Percentiles rank a stretch among this genome's conserved stretches.
Evolutionary conservation across 1,140 invertebrate genomes (phyloP).

Genomic region (Probaryconus sp.): DNA sequence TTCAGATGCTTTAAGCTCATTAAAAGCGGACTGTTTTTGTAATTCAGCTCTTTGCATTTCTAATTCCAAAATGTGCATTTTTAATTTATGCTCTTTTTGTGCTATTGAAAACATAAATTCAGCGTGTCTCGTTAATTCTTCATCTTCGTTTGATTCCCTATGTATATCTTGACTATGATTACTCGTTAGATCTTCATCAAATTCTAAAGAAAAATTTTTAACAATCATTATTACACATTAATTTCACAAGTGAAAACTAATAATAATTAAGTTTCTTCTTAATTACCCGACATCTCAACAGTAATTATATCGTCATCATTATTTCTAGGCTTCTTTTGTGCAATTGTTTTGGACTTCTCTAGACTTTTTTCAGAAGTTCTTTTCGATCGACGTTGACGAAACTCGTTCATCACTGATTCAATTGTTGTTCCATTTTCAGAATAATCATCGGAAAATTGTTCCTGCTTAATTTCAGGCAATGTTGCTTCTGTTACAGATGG

Average conservation of each 20-base stretch:
- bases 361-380: conserved; percentile 13
- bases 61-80: conserved; percentile 53
- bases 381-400: conserved; percentile 11
- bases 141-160: conserved; percentile 23
- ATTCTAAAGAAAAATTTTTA: conserved; percentile 12
- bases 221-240: background rate
- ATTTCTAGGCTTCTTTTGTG: background rate
- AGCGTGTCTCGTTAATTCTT: background rate
- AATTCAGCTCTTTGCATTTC: conserved; percentile 63
- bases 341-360: too few species aligned
- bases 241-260: too few species aligned
- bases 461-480: conserved; percentile 23
- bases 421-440: conserved; percentile 7
- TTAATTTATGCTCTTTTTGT: conserved; percentile 56
- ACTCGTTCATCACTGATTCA: conserved; percentile 7
- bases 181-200: conserved; percentile 29
- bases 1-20: conserved; percentile 57
- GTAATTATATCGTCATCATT: too few species aligned
- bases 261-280: too few species aligned
- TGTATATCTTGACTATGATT: conserved; percentile 16
- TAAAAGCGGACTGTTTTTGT: conserved; percentile 57
- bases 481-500: background rate
- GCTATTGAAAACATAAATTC: conserved; percentile 39
- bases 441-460: conserved; percentile 13
- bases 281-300: too few species aligned